A percentile compares a stretch with the other conserved stretches of the same genome.
These are phyloP conservation scores for Tiliqua scincoides DNA, from an alignment of 2,113 vertebrate genomes.

Conservation along the genomic window DNA sequence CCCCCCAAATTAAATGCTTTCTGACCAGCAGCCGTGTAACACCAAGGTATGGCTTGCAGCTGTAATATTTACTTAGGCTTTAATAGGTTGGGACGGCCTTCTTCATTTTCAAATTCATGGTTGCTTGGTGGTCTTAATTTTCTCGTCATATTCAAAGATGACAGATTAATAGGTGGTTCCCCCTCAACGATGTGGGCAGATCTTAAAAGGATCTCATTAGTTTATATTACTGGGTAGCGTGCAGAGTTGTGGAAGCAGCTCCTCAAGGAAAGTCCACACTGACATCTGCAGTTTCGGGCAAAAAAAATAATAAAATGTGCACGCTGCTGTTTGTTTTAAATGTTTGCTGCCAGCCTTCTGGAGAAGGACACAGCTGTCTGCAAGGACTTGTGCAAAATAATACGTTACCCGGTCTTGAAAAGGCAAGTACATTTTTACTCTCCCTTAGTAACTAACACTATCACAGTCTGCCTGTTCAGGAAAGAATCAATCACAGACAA, in stretches of 20 bases:
- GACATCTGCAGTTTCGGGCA: conserved; percentile 28
- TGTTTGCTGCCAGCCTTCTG: conserved; percentile 16
- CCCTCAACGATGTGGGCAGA: conserved; percentile 62
- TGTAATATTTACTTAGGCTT: conserved; percentile 9
- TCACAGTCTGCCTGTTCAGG: not conserved
- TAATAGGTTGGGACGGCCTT: conserved; percentile 43
- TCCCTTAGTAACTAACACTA: not conserved
- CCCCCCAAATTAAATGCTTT: not conserved
- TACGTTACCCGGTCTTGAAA: not conserved
- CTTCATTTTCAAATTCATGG: conserved; percentile 49
- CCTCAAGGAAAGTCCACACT: conserved; percentile 44
- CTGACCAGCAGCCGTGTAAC: not conserved
- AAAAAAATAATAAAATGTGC: not conserved
- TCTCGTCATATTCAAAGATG: conserved; percentile 52
- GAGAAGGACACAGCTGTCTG: not conserved
- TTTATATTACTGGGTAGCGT: conserved; percentile 65
- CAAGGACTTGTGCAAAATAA: not conserved
- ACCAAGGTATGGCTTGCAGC: not conserved
- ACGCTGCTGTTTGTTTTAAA: conserved; percentile 48
- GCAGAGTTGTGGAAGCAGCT: conserved; percentile 43
- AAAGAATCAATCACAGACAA: conserved; percentile 37
- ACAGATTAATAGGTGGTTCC: conserved; percentile 67
- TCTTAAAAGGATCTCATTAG: conserved; percentile 73
- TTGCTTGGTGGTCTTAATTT: conserved; percentile 55
- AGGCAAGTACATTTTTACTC: not conserved